These are phyloP conservation scores for Eira barbara DNA, from an alignment of 2,113 vertebrate genomes.

Conservation along the genomic window DNA sequence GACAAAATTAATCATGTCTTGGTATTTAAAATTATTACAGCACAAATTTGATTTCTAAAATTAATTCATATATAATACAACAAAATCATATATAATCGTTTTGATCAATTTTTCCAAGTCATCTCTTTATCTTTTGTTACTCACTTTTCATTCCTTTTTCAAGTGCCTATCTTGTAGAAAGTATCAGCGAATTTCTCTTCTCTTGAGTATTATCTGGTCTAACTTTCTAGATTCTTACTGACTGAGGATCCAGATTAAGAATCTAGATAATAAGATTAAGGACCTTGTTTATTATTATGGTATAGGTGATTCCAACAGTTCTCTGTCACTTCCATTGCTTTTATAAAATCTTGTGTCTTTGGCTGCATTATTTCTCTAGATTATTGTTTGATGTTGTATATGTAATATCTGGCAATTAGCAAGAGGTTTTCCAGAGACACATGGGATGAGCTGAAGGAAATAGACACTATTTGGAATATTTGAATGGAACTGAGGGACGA, in stretches of 20 bases:
- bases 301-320: not conserved
- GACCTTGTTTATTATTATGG: not conserved
- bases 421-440: not conserved
- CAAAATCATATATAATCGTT: not conserved
- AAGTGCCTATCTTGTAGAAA: not conserved
- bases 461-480: not conserved
- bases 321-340: not conserved
- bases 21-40: not conserved
- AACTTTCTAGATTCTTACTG: not conserved
- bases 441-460: not conserved
- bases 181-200: not conserved
- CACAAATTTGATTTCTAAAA: not conserved
- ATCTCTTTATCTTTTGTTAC: not conserved
- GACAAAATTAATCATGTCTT: not conserved
- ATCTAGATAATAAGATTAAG: not conserved
- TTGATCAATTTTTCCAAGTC: not conserved
- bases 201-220: not conserved
- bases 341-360: not conserved
- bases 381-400: not conserved
- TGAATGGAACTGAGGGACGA: not conserved
- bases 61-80: not conserved
- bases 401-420: not conserved
- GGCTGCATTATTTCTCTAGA: not conserved
- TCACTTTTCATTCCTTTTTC: not conserved
- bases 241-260: not conserved